These are phyloP conservation scores for Troides aeacus DNA, from an alignment of 2,888 invertebrate species.

Conservation along the genomic window DNA sequence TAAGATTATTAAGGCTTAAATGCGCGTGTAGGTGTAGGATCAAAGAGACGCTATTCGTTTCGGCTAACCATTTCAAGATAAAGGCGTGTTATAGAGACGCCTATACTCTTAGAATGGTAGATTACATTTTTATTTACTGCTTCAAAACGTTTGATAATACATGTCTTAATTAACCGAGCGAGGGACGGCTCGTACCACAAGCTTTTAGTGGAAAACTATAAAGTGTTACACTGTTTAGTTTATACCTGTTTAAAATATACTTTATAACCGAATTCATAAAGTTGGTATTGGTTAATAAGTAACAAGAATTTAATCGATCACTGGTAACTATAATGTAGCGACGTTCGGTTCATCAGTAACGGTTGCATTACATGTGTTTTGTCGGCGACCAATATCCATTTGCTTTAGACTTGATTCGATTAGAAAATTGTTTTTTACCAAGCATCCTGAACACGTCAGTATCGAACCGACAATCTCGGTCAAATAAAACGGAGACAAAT, in stretches of 20 bases:
- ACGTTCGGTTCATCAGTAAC: constrained; percentile 46
- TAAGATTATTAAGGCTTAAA: constrained; percentile 65
- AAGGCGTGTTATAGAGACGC: constrained; percentile 73
- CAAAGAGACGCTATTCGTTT: constrained; percentile 71
- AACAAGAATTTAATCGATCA: constrained; percentile 27
- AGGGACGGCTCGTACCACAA: constrained; percentile 56
- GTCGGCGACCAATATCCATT: constrained; percentile 71
- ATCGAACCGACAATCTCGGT: constrained; percentile 4
- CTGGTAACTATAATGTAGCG: constrained; percentile 31
- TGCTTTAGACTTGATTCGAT: constrained; percentile 66
- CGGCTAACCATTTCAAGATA: constrained; percentile 69
- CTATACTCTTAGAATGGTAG: constrained; percentile 66
- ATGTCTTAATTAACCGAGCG: constrained; percentile 79
- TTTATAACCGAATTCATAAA: constrained; percentile 31
- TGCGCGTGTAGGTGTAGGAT: constrained; percentile 71
- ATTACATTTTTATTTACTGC: constrained; percentile 79
- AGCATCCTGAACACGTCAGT: constrained; percentile 20
- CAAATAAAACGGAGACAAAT: constrained; percentile 10
- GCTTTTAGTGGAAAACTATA: constrained; percentile 34
- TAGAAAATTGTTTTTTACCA: constrained; percentile 54
- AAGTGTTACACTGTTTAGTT: constrained; percentile 27
- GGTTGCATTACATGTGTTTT: constrained; percentile 71
- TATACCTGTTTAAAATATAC: constrained; percentile 29
- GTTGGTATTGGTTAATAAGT: constrained; percentile 22
- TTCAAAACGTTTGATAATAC: constrained; percentile 77